Evolutionary conservation across 2,113 vertebrate genomes (phyloP).

Genomic region (Hemiprocne comata): DNA sequence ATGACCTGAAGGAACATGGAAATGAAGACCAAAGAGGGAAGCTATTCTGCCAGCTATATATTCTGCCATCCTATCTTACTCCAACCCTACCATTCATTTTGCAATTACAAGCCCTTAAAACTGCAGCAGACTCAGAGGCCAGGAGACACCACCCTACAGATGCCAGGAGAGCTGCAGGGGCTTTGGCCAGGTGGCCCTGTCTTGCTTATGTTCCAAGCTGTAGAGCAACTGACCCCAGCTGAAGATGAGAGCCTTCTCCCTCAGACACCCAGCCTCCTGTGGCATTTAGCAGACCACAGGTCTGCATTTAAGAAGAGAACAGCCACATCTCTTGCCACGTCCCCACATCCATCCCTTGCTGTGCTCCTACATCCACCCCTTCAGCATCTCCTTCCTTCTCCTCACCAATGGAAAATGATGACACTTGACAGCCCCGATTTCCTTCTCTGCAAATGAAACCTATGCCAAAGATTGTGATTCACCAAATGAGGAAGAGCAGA

Average conservation of each 20-base stretch:
- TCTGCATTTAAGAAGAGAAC: rapidly evolving
- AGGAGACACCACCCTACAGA: background rate
- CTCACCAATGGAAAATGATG: background rate
- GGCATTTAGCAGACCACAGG: background rate
- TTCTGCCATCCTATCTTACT: background rate
- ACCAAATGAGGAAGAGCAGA: background rate
- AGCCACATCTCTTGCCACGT: rapidly evolving
- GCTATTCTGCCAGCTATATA: background rate
- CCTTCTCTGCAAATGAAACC: background rate
- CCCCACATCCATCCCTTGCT: background rate
- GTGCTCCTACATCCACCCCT: background rate
- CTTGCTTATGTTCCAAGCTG: background rate
- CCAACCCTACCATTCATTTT: background rate
- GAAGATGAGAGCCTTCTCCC: background rate
- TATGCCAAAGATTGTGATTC: background rate
- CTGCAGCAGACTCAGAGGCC: background rate
- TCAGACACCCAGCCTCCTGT: background rate
- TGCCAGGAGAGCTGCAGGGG: background rate
- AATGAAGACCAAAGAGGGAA: background rate
- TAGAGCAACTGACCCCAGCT: background rate
- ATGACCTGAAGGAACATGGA: background rate
- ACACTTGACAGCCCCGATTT: background rate
- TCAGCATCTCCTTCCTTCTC: background rate
- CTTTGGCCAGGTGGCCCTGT: too few relatives aligned
- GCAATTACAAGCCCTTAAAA: background rate